Conservation (phyloP, 2,888 invertebrate genomes). For the Cabera pusaria region DNA sequence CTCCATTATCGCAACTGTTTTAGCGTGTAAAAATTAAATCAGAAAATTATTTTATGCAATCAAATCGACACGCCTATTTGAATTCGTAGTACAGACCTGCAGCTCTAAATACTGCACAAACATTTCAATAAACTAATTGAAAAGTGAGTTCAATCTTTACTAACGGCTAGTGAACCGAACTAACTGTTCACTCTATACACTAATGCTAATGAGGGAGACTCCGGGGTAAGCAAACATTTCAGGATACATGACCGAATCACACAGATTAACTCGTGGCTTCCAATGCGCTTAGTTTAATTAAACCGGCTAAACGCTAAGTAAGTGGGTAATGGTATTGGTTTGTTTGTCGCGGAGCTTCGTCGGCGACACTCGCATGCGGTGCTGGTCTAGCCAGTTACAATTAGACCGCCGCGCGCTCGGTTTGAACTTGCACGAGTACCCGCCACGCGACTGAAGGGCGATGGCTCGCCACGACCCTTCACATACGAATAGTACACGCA, state of each 20-base stretch:
- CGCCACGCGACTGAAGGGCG: constrained; percentile 39
- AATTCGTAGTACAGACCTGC: too few relatives aligned
- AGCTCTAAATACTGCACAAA: constrained; percentile 4
- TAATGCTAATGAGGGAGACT: constrained; percentile 3
- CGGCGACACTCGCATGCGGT: too few relatives aligned
- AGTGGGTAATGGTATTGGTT: too few relatives aligned
- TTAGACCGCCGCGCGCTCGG: constrained; percentile 52
- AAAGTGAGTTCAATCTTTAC: too few relatives aligned
- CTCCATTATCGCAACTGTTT: too few relatives aligned
- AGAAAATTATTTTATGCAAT: too few relatives aligned
- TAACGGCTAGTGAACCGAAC: too few relatives aligned
- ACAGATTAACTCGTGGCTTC: constrained; percentile 4
- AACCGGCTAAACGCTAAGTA: too few relatives aligned
- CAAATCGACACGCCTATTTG: too few relatives aligned
- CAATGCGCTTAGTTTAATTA: constrained; percentile 3
- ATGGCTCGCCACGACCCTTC: constrained; percentile 43
- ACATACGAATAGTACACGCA: constrained; percentile 21
- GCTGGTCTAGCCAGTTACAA: constrained; percentile 51
- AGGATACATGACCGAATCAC: neutral
- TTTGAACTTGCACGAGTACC: constrained; percentile 46
- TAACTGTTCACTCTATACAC: too few relatives aligned
- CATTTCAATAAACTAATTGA: constrained; percentile 6
- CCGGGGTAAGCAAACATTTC: constrained; percentile 3
- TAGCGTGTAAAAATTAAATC: too few relatives aligned
- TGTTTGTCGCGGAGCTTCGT: too few relatives aligned